Evolutionary conservation across 2,888 invertebrate species (phyloP), one percentile per base, ranked within the genome.

Genomic region (Steromphala cineraria): DNA sequence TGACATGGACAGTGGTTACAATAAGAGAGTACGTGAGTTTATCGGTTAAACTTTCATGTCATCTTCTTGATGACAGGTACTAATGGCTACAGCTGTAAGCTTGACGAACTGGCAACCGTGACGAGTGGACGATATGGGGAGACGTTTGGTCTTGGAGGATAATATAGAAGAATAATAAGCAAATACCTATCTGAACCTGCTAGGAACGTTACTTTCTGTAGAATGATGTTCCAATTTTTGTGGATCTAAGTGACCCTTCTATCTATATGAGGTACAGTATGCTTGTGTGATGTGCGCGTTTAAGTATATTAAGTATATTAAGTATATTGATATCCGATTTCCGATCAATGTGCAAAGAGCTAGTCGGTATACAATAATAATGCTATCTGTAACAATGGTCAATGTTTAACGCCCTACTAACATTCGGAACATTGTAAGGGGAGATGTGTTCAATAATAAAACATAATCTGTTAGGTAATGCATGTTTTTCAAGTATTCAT

Each of bases 1-100:
- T 19, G 46, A 46, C 13, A 24, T 52, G 21, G 75, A 46, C 52
- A 21, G 21, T 21, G 75, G 46, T 28, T 75, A 75, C 52, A 46
- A 21, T 53, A 75, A 75, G 52, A 46, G 75, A 8, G 75, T 75
- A 24, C 46, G 75, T 4, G 75, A 75, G 28, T 75, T 75, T n/a
- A 75, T 75, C 10, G 75, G 75, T 28, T 62, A 62, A 7, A 28
- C 62, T 24, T 28, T 62, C 24, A 2, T 15, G 28, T 24, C 10
- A 17, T 24, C 62, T 10, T 28, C 28, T 62, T 13, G 10, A 24
- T 28, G 62, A 28, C 62, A 28, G 62, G 36, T 7, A 36, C 36
- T 7, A 4, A 7, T 36, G 36, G 28, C 62, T 62, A 28, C 24
- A 24, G 13, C 28, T 24, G 62, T 10, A 28, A 62, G 28, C 46